Percentiles rank a stretch among this genome's conserved stretches.
Conservation (phyloP, 2,113 vertebrate species). For the Rhabdornis inornatus region DNA sequence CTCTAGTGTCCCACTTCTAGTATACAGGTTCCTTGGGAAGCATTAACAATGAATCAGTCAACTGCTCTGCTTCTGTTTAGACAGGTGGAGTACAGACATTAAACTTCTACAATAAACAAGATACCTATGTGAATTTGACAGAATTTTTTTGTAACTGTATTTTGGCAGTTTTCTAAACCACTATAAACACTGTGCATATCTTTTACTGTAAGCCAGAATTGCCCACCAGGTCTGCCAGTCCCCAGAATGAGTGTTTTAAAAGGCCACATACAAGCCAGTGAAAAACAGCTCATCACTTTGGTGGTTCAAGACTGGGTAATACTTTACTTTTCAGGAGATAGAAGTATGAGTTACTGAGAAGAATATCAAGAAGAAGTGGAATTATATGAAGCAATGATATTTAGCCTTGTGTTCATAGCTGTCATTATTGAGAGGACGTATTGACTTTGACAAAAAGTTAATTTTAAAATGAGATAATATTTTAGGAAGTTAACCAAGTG, state of each 20-base stretch:
- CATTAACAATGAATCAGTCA: slow-evolving; percentile 23
- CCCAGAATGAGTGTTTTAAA: slow-evolving; percentile 54
- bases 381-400: neutral
- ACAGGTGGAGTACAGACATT: slow-evolving; percentile 15
- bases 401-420: slow-evolving; percentile 34
- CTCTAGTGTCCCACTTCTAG: neutral
- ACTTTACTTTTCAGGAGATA: slow-evolving; percentile 54
- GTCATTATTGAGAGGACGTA: neutral
- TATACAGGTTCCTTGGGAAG: slow-evolving; percentile 12
- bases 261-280: slow-evolving; percentile 37
- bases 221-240: slow-evolving; percentile 46
- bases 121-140: slow-evolving; percentile 16
- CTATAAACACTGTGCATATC: neutral
- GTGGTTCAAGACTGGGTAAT: slow-evolving; percentile 52
- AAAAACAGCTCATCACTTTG: slow-evolving; percentile 50
- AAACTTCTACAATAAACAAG: neutral
- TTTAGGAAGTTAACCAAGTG: neutral
- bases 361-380: neutral
- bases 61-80: slow-evolving; percentile 7
- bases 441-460: slow-evolving; percentile 14
- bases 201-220: slow-evolving; percentile 39
- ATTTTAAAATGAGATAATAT: slow-evolving; percentile 47
- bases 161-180: slow-evolving; percentile 32
- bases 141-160: neutral
- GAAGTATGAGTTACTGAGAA: neutral